Conservation (phyloP, 2,888 invertebrate species). For the Lysandra bellargus region DNA sequence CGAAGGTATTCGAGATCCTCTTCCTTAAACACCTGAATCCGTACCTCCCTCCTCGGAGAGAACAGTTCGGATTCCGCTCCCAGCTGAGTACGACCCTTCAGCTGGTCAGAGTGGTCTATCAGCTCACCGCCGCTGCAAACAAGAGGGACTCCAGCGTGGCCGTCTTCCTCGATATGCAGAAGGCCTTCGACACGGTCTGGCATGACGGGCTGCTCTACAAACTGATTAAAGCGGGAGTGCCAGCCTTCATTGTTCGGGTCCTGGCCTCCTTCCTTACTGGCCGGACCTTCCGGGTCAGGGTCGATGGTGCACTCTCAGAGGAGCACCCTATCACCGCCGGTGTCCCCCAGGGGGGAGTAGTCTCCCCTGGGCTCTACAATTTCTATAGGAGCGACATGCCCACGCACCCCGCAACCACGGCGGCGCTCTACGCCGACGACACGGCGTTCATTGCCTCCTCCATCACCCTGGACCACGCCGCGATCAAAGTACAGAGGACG, state of each 20-base stretch:
- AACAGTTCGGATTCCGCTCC: not conserved
- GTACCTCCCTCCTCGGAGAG: too few species aligned
- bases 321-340: not conserved
- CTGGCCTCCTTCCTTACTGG: not conserved
- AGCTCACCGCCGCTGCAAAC: not conserved
- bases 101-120: not conserved
- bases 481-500: too few species aligned
- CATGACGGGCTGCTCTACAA: conserved; percentile 42
- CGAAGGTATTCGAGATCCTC: not conserved
- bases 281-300: not conserved
- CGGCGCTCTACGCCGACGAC: not conserved
- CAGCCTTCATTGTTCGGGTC: not conserved
- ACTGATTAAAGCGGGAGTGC: rapidly evolving
- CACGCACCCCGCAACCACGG: not conserved
- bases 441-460: too few species aligned
- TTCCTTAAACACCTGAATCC: not conserved
- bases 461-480: too few species aligned
- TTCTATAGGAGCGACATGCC: not conserved
- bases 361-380: not conserved
- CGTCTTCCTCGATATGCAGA: conserved; percentile 45
- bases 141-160: not conserved
- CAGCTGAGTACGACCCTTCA: not conserved
- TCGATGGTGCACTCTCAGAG: not conserved
- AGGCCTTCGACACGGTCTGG: conserved; percentile 49
- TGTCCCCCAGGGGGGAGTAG: not conserved